Percentiles rank a stretch among this genome's conserved stretches.
phyloP scores from a whole-genome alignment of 1,140 invertebrate species.

The Hyphantria cunea region DNA sequence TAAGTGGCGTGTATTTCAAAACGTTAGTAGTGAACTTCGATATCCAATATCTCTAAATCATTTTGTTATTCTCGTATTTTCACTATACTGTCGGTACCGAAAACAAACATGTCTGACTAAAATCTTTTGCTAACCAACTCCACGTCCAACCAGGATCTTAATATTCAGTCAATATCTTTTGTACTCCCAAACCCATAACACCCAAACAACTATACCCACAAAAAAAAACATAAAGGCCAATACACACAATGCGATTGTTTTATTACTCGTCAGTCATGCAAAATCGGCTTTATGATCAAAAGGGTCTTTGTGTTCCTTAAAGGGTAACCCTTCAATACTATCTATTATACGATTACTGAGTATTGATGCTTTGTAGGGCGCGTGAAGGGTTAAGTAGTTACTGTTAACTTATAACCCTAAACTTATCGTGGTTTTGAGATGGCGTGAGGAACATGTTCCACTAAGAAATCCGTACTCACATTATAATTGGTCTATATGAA shows the following conservation, averaged over 20 bases:
- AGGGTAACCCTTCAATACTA: conserved; percentile 33
- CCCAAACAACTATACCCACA: neutral
- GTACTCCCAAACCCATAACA: too few relatives aligned
- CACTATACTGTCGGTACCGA: too few relatives aligned
- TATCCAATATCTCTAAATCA: too few relatives aligned
- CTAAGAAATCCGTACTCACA: too few relatives aligned
- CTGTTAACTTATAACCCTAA: conserved; percentile 17
- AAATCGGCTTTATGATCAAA: conserved; percentile 45
- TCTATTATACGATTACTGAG: conserved; percentile 35
- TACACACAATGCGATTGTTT: conserved; percentile 52
- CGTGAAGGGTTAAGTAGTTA: conserved; percentile 48
- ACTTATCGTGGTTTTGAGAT: conserved; percentile 35
- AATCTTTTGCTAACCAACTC: too few relatives aligned
- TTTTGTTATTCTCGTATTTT: too few relatives aligned
- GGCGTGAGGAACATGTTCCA: conserved; percentile 36
- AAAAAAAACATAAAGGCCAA: neutral
- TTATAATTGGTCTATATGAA: too few relatives aligned
- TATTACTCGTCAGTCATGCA: conserved; percentile 47
- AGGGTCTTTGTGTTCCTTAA: conserved; percentile 9
- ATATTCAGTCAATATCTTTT: too few relatives aligned
- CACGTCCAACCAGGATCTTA: too few relatives aligned
- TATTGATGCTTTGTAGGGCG: conserved; percentile 9
- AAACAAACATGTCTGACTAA: too few relatives aligned
- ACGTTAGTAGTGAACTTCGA: too few relatives aligned
- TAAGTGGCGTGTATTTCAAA: too few relatives aligned